Conservation (phyloP, 2,113 vertebrate species). For the Myiopsitta monachus region DNA sequence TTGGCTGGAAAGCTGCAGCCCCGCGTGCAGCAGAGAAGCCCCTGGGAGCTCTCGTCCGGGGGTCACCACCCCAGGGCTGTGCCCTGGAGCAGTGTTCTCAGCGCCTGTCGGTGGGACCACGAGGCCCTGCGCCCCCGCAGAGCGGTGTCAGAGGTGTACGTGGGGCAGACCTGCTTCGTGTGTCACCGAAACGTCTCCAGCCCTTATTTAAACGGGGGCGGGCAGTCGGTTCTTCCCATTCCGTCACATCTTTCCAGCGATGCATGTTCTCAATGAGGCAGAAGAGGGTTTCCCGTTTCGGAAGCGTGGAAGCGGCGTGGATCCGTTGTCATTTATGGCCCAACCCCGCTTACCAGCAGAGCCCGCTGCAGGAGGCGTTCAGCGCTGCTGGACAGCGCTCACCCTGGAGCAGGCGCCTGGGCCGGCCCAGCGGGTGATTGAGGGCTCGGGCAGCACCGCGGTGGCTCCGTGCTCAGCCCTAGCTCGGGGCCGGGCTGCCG, state of each 20-base stretch:
- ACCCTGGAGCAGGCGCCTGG: background rate
- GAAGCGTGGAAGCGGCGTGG: background rate
- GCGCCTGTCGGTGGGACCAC: rapidly evolving
- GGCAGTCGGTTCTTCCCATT: rapidly evolving
- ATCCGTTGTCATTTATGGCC: background rate
- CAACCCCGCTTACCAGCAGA: background rate
- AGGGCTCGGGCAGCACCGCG: background rate
- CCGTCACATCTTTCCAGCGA: background rate
- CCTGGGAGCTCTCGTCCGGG: background rate
- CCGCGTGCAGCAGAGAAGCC: background rate
- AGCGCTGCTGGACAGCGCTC: background rate
- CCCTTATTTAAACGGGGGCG: background rate
- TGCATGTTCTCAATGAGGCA: background rate
- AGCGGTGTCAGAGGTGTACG: rapidly evolving
- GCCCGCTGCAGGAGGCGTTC: background rate
- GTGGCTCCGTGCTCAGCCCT: rapidly evolving
- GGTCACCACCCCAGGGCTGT: rapidly evolving
- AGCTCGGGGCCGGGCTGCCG: background rate
- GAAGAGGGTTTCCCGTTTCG: background rate
- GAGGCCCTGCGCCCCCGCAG: background rate
- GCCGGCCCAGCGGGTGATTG: too few species aligned
- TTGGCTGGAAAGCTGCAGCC: background rate
- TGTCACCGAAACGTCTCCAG: rapidly evolving
- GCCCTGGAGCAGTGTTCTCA: background rate
- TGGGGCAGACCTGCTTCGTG: rapidly evolving